Evolutionary conservation across 1,140 invertebrate species (phyloP).

Genomic region (Listronotus oregonensis): DNA sequence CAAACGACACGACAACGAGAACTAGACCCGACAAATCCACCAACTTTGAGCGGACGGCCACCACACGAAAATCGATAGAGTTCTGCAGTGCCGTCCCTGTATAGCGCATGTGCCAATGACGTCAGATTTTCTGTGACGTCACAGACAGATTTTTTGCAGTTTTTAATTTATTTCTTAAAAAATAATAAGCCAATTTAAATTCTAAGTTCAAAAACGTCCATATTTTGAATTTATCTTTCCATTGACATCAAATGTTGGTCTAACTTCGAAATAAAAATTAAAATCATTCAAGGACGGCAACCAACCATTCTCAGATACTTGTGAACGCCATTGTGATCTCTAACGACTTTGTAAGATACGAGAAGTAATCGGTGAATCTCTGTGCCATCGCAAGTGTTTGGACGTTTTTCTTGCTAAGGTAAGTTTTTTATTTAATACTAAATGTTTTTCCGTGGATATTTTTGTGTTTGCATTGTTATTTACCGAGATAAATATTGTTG

Average conservation of each 20-base stretch:
- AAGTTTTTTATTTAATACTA: conserved; percentile 51
- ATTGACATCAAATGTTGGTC: conserved; percentile 11
- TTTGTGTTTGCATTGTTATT: conserved; percentile 55
- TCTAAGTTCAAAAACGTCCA: not conserved
- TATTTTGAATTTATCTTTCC: conserved; percentile 26
- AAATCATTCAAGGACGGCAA: conserved; percentile 22
- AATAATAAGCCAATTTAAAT: conserved; percentile 33
- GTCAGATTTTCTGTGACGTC: conserved; percentile 44
- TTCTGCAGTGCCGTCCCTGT: conserved; percentile 67
- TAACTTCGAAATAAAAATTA: conserved; percentile 24
- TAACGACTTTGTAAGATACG: conserved; percentile 69
- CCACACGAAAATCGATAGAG: conserved; percentile 67
- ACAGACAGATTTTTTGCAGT: conserved; percentile 38
- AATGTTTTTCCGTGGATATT: conserved; percentile 55
- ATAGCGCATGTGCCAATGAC: conserved; percentile 60
- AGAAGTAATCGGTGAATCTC: conserved; percentile 63
- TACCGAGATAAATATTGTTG: conserved; percentile 54
- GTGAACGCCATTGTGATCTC: conserved; percentile 78
- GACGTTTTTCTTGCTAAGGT: conserved; percentile 60
- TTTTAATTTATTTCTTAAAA: conserved; percentile 33
- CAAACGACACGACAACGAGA: conserved; percentile 76
- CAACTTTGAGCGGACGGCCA: conserved; percentile 42
- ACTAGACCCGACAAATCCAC: conserved; percentile 43
- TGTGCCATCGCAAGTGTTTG: conserved; percentile 65
- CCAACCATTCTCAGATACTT: conserved; percentile 27